These are phyloP conservation scores for Haliaeetus leucogaster DNA, from an alignment of 2,113 vertebrate species.

Conservation along the genomic window DNA sequence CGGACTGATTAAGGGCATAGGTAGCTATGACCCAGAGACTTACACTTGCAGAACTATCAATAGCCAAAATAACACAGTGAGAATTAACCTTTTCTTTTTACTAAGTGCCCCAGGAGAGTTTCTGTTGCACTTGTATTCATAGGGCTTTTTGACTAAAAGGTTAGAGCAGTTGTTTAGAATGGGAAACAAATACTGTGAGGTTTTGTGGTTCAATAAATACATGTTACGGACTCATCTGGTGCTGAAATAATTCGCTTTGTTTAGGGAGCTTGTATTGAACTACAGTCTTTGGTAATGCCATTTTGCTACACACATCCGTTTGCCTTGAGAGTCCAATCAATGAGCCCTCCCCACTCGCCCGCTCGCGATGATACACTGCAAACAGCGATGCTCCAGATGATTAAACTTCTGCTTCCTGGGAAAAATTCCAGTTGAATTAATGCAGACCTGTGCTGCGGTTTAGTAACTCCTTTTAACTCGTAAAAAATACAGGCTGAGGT, in stretches of 20 bases:
- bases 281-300: not conserved
- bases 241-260: not conserved
- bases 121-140: not conserved
- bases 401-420: not conserved
- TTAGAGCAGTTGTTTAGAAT: not conserved
- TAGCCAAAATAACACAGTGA: not conserved
- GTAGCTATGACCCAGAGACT: not conserved
- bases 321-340: not conserved
- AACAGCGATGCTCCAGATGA: not conserved
- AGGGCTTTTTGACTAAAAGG: not conserved
- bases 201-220: not conserved
- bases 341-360: accelerated
- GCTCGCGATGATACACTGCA: not conserved
- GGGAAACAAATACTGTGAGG: not conserved
- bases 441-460: not conserved
- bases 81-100: not conserved
- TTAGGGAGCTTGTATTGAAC: not conserved
- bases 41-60: not conserved
- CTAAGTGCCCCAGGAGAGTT: not conserved
- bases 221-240: not conserved
- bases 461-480: not conserved
- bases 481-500: not conserved
- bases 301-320: not conserved
- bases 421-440: conserved; percentile 5
- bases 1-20: not conserved